Evolutionary conservation across 2,797 vertebrate species (phyloP).

Genomic region (Bradypodion pumilum): DNA sequence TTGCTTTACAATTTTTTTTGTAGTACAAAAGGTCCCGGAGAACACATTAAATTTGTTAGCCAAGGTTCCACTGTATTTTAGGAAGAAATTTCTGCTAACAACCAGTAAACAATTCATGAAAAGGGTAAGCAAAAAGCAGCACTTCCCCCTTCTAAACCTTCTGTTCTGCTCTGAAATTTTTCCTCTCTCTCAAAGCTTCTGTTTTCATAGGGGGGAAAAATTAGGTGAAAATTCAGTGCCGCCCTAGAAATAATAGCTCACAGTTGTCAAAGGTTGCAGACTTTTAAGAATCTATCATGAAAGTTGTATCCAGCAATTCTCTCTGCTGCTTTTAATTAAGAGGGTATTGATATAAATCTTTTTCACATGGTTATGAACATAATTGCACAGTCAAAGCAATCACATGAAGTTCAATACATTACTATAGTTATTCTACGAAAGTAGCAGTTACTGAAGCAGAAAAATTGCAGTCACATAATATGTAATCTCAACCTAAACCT

Average conservation of each 20-base stretch:
- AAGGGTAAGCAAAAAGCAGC: neutral
- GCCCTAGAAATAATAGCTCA: neutral
- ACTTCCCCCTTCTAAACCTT: no score
- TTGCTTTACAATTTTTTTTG: no score
- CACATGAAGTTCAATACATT: neutral
- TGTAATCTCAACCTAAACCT: neutral
- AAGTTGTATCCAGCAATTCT: slow-evolving; percentile 2
- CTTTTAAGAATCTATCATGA: neutral
- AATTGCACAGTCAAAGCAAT: slow-evolving; percentile 13
- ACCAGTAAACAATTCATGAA: neutral
- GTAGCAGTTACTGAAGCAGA: neutral
- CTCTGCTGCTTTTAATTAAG: slow-evolving; percentile 25
- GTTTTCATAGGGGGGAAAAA: neutral
- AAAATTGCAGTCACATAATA: neutral
- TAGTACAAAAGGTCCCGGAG: no score
- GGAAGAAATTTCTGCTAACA: neutral
- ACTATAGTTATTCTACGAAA: neutral
- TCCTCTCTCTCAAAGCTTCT: neutral
- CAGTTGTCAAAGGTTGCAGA: slow-evolving; percentile 6
- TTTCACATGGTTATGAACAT: slow-evolving; percentile 13
- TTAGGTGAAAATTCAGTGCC: neutral
- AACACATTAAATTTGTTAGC: no score
- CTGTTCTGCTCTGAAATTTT: neutral
- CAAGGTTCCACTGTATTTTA: no score
- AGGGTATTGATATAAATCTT: slow-evolving; percentile 5